phyloP scores from a whole-genome alignment of 2,113 vertebrate species.

The Clupea harengus region DNA sequence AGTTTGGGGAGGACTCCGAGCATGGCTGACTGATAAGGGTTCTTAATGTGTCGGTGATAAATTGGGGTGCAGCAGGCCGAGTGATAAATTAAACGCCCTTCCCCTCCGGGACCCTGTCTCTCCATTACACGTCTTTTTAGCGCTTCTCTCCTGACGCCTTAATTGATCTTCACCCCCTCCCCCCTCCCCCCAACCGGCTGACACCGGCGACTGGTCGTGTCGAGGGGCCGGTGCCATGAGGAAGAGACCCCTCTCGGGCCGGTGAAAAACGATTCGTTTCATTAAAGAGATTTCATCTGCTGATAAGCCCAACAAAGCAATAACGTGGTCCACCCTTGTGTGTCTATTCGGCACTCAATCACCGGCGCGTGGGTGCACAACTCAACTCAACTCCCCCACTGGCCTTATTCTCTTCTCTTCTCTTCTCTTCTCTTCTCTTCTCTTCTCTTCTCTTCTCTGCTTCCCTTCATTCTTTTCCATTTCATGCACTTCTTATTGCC shows the following conservation, averaged over 20 bases:
- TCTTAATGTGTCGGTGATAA: slow-evolving; percentile 63
- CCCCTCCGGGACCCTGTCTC: slow-evolving; percentile 35
- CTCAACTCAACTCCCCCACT: neutral
- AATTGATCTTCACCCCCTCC: slow-evolving; percentile 58
- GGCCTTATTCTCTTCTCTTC: neutral
- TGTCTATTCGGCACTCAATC: slow-evolving; percentile 54
- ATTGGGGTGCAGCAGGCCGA: slow-evolving; percentile 55
- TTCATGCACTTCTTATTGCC: neutral
- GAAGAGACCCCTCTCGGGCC: neutral
- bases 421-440: neutral
- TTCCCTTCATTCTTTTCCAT: neutral
- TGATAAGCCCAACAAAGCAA: slow-evolving; percentile 37
- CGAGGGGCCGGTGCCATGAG: neutral
- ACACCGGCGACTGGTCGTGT: neutral
- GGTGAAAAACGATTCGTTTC: slow-evolving; percentile 33
- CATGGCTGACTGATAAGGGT: slow-evolving; percentile 63
- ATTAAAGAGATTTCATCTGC: slow-evolving; percentile 44
- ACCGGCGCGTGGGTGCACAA: slow-evolving; percentile 19
- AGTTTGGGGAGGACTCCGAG: slow-evolving; percentile 18
- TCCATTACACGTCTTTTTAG: slow-evolving; percentile 58
- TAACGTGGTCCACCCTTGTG: slow-evolving; percentile 32
- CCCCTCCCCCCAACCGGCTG: slow-evolving; percentile 25
- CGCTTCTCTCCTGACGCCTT: slow-evolving; percentile 54
- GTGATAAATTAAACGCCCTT: slow-evolving; percentile 61
- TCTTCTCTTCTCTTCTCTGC: neutral